Percentiles rank a stretch among this genome's conserved stretches.
phyloP scores from a whole-genome alignment of 1,140 invertebrate genomes.

The Contarinia nasturtii region DNA sequence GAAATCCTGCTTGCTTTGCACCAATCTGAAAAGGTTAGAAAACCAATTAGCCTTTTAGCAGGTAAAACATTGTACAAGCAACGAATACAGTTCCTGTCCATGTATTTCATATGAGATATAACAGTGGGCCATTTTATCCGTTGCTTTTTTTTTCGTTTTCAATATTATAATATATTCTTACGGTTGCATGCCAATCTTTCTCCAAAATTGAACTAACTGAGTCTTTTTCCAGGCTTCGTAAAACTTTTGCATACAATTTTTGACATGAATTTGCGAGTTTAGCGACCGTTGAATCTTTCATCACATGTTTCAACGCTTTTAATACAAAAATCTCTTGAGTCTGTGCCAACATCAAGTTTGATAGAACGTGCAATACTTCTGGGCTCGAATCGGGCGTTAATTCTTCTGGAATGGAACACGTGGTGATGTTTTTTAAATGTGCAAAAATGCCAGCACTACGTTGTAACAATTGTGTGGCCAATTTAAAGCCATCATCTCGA shows the following conservation, averaged over 20 bases:
- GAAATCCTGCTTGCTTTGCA: constrained; percentile 75
- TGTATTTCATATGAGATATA: too few relatives aligned
- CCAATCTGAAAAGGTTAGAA: constrained; percentile 51
- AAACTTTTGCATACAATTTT: constrained; percentile 80
- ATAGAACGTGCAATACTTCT: constrained; percentile 71
- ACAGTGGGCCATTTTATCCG: too few relatives aligned
- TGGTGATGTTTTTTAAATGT: constrained; percentile 68
- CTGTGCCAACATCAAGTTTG: constrained; percentile 86
- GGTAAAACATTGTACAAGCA: too few relatives aligned
- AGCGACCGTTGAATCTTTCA: constrained; percentile 84
- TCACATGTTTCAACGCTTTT: constrained; percentile 87
- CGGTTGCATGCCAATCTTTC: constrained; percentile 62
- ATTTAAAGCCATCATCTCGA: constrained; percentile 84
- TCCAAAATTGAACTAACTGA: constrained; percentile 70
- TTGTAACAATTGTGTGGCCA: constrained; percentile 85
- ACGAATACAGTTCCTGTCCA: too few relatives aligned
- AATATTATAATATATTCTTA: constrained; percentile 21
- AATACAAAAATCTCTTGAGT: constrained; percentile 93
- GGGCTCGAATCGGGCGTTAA: constrained; percentile 88
- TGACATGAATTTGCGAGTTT: constrained; percentile 83
- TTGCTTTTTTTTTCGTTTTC: too few relatives aligned
- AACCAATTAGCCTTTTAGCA: too few relatives aligned
- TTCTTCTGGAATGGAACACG: constrained; percentile 77
- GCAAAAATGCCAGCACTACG: constrained; percentile 82
- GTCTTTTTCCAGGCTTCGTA: constrained; percentile 77